A percentile compares a stretch with the other conserved stretches of the same genome.
Evolutionary conservation across 2,113 vertebrate species (phyloP).

Genomic region (Cepphus grylle): DNA sequence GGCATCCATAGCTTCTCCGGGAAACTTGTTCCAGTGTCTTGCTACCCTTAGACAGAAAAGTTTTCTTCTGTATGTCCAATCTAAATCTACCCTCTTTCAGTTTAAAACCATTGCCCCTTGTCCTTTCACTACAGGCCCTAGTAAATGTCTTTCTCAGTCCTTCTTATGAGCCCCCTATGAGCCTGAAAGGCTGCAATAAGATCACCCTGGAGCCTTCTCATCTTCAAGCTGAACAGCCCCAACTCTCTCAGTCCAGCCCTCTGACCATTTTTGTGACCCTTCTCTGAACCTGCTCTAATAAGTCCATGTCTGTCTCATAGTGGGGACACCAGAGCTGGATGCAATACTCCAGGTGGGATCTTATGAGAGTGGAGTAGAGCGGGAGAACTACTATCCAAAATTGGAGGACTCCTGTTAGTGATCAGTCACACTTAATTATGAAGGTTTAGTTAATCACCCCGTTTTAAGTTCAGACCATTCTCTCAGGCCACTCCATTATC

Average conservation of each 20-base stretch:
- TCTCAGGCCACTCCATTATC: not conserved
- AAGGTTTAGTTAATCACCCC: not conserved
- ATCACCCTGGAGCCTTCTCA: not conserved
- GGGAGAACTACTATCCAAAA: not conserved
- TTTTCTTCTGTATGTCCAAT: not conserved
- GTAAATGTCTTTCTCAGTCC: not conserved
- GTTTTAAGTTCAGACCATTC: not conserved
- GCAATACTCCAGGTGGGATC: not conserved
- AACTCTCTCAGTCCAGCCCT: not conserved
- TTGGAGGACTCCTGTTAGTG: not conserved
- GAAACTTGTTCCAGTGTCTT: not conserved
- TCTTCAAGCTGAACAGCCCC: not conserved
- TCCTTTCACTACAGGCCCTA: not conserved
- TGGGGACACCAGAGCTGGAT: not conserved
- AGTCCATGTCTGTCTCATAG: not conserved
- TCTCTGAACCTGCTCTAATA: not conserved
- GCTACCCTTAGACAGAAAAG: not conserved
- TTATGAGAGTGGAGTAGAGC: not conserved
- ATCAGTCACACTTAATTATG: not conserved
- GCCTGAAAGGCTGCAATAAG: not conserved
- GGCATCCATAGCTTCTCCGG: not conserved
- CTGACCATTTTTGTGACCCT: not conserved
- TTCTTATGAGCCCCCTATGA: not conserved
- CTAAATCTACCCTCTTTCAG: not conserved
- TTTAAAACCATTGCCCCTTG: not conserved